Conservation (phyloP, 2,113 vertebrate species). For the Planiliza haematocheilus region DNA sequence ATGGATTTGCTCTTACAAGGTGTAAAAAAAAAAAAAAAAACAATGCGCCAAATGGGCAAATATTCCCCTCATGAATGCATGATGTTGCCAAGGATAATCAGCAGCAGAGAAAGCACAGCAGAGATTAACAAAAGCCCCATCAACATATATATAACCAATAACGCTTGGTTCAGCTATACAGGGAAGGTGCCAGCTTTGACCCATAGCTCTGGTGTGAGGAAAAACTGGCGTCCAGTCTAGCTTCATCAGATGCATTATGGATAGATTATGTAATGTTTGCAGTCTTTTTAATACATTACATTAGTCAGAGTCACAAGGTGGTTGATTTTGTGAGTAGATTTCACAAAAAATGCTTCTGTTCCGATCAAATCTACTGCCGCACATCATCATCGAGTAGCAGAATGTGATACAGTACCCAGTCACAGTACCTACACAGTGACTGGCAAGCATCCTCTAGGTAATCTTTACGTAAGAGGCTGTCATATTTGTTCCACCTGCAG, state of each 20-base stretch:
- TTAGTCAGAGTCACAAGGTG: neutral
- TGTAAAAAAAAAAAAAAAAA: conserved; percentile 20
- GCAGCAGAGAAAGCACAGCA: conserved; percentile 8
- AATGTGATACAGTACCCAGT: neutral
- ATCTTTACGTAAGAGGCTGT: neutral
- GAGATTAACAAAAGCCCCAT: neutral
- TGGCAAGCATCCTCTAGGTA: neutral
- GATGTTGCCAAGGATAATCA: conserved; percentile 25
- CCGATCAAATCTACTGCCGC: neutral
- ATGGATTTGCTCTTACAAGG: conserved; percentile 11
- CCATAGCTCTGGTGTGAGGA: neutral
- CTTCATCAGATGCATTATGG: neutral
- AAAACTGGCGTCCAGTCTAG: neutral
- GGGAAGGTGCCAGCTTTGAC: neutral
- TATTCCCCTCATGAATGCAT: conserved; percentile 23
- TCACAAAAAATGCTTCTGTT: neutral
- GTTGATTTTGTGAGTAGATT: neutral
- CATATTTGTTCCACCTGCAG: neutral
- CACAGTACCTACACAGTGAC: neutral
- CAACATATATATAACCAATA: conserved; percentile 11
- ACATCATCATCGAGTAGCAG: neutral
- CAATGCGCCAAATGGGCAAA: conserved; percentile 25
- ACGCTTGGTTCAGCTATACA: neutral
- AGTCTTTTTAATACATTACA: neutral
- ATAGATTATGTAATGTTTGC: neutral